Base-by-base conservation (phyloP, 2,797 vertebrate genomes). In the Avahi laniger region DNA sequence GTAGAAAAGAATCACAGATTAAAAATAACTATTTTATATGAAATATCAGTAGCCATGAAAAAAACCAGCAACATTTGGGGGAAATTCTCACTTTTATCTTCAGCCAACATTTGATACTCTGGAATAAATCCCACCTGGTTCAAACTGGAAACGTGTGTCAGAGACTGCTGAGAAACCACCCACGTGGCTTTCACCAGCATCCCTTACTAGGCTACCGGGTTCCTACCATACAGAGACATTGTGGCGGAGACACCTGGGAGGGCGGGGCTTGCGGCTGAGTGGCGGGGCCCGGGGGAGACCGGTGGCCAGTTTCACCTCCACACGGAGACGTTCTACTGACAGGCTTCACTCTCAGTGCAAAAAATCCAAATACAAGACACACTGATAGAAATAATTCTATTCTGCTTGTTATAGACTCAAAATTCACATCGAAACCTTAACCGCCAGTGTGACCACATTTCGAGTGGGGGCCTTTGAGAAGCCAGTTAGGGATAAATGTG, bases 291-390 rank as follows among this genome's bases (percentile, higher is more conserved):
- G 48, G n/a, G n/a, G 24, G 30, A 15, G n/a, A 38, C 26, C 11
- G 5, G 11, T 17, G 35, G 57, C 4, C 9, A 11, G 3, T 11
- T 14, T 43, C 7, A 70, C n/a, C 33, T 18, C 52, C 48, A 3
- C 0, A 8, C 2, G 0, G 15, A 48, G 48, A 9, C n/a, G 2
- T 15, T 57, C 2, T 26, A 11, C 46, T 1, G 7, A 28, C 0
- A 13, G 38, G 5, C 35, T 54, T 38, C 46, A 9, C 13, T 78
- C 8, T 78, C 33, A 6, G 0, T 11, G 35, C 5, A 2, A 63
- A 33, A 30, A 30, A 6, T 20, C 63, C 4, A 59, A 59, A 12
- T 41, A 8, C 20, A 22, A 75, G 73, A 1, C 35, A 20, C 33
- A 10, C 2, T 0, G 30, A 30, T 5, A 73, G 78, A 13, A 13